Percentiles rank a stretch among this genome's conserved stretches.
Evolutionary conservation across 1,140 invertebrate species (phyloP).

Genomic region (Brachionus asplanchnoidis): DNA sequence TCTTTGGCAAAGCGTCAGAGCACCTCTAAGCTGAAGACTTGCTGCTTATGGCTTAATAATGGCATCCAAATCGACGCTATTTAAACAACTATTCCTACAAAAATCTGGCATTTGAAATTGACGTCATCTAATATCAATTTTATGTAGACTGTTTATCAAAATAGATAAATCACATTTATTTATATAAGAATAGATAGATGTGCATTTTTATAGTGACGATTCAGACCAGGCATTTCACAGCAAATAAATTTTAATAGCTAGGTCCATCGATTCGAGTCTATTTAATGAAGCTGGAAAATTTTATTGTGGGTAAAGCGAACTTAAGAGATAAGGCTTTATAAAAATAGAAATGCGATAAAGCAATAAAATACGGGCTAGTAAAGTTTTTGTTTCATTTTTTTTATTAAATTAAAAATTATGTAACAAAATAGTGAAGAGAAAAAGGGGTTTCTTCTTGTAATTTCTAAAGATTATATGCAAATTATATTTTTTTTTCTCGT

Average conservation of each 20-base stretch:
- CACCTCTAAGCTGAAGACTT: neutral
- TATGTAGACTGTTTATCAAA: neutral
- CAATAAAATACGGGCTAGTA: conserved; percentile 1
- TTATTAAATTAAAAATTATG: conserved; percentile 12
- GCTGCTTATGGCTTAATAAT: neutral
- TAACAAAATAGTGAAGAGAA: conserved; percentile 3
- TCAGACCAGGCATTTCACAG: neutral
- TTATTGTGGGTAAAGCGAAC: neutral
- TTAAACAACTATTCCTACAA: neutral
- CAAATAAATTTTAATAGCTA: neutral
- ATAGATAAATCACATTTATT: neutral
- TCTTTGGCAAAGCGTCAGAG: neutral
- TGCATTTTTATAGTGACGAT: neutral
- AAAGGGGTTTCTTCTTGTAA: neutral
- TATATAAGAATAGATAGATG: neutral
- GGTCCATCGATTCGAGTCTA: neutral
- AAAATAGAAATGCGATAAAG: conserved; percentile 5
- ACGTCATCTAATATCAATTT: neutral
- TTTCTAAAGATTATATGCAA: conserved; percentile 20
- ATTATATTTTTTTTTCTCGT: conserved; percentile 1
- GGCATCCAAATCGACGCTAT: neutral
- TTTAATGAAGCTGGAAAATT: conserved; percentile 11
- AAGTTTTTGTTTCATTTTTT: neutral
- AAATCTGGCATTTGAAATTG: neutral
- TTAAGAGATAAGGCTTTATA: conserved; percentile 4